Base-by-base conservation (phyloP, 2,113 vertebrate species). In the Felis chaus region DNA sequence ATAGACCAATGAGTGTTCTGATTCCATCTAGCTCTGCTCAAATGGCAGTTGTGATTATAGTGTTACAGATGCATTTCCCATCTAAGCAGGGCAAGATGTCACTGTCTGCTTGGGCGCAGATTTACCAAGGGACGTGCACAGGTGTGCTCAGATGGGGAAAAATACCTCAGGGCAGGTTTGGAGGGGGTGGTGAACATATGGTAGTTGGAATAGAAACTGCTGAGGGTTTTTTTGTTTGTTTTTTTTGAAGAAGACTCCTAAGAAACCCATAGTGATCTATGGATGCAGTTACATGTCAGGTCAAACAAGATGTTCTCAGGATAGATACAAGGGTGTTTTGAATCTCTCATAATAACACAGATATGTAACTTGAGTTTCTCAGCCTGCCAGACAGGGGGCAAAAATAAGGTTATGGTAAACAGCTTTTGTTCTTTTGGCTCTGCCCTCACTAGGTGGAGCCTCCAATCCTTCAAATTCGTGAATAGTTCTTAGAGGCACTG, bases 371-470 rank as follows among this genome's bases (percentile, higher is more conserved):
- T 12, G n/a, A 23, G 41, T 66, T 96, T 89, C 85, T 91, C 61
- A 66, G 82, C 1, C 55, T 27, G 3, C 53, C 31, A 79, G 53
- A 45, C 16, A 82, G 15, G 39, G 11, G 61, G 9, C 31, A 92
- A 53, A 89, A 61, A 39, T 84, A 85, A 65, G 68, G 27, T 83
- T 71, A 90, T 61, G 36, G 73, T 33, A 85, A 92, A 89, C 0
- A 92, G 33, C 7, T 80, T 96, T 87, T 94, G n/a, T 50, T 93
- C 91, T 96, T 74, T 25, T 80, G 63, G 29, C 41, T 96, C 48
- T 96, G 55, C 21, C 29, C 33, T 96, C 84, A 66, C 50, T 29
- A 69, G 39, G 27, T 69, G 27, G 21, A 61, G 63, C 4, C 19
- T 45, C 8, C 61, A 86, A 55, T 39, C 55, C 31, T 89, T 92